These are phyloP conservation scores for Tetranychus piercei DNA, from an alignment of 2,888 invertebrate genomes.

Conservation along the genomic window DNA sequence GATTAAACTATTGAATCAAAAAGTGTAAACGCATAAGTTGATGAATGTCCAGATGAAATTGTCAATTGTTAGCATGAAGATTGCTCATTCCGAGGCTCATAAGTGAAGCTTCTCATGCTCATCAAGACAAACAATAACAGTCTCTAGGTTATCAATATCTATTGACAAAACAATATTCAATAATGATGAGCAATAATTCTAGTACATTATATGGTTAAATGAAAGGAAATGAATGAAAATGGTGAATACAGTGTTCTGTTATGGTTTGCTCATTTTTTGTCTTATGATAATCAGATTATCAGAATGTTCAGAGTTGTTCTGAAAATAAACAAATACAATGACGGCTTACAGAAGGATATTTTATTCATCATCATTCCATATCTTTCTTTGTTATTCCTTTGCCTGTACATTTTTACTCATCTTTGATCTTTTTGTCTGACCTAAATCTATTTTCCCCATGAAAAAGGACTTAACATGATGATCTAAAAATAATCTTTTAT, in stretches of 20 bases:
- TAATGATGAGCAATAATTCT: too few relatives aligned
- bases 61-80: too few relatives aligned
- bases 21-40: too few relatives aligned
- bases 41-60: too few relatives aligned
- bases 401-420: neutral
- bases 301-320: neutral
- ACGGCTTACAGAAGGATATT: neutral
- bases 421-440: neutral
- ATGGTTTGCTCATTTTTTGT: neutral
- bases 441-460: neutral
- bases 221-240: neutral
- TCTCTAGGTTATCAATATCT: too few relatives aligned
- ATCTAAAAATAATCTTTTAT: neutral
- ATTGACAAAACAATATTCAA: too few relatives aligned
- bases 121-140: too few relatives aligned
- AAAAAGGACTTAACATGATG: neutral
- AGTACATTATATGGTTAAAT: neutral
- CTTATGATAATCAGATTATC: neutral
- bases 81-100: too few relatives aligned
- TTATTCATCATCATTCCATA: neutral
- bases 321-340: neutral
- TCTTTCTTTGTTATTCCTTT: too few relatives aligned
- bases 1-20: too few relatives aligned
- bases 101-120: too few relatives aligned
- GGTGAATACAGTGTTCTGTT: neutral